Percentiles rank a stretch among this genome's conserved stretches.
Conservation (phyloP, 2,888 invertebrate genomes). For the Lydus trimaculatus region DNA sequence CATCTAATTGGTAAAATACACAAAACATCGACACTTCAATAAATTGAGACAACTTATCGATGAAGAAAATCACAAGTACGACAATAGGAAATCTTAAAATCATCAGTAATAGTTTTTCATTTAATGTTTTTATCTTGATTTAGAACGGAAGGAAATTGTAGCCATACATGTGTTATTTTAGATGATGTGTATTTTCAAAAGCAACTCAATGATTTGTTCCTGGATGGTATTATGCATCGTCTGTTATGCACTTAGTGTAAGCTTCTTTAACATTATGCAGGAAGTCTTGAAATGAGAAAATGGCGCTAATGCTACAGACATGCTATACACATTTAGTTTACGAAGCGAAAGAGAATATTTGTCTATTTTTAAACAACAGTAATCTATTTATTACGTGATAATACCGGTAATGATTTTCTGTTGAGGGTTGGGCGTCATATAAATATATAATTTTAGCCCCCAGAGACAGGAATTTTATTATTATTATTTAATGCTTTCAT, state of each 20-base stretch:
- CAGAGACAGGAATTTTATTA: neutral
- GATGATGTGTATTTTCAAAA: conserved; percentile 24
- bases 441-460: neutral
- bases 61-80: neutral
- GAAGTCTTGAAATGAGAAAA: conserved; percentile 19
- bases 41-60: neutral
- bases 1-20: conserved; percentile 42
- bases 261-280: conserved; percentile 27
- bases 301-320: conserved; percentile 17
- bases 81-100: neutral
- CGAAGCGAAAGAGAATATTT: neutral
- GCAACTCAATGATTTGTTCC: conserved; percentile 33
- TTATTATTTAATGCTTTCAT: neutral
- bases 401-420: neutral
- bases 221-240: conserved; percentile 30
- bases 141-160: conserved; percentile 30
- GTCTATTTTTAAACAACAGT: conserved; percentile 8
- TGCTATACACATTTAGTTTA: conserved; percentile 2
- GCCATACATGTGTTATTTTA: conserved; percentile 24
- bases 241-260: conserved; percentile 35
- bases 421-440: neutral
- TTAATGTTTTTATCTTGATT: conserved; percentile 29
- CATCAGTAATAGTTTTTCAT: neutral
- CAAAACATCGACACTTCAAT: conserved; percentile 40
- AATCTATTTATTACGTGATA: conserved; percentile 1